These are phyloP conservation scores for Strigamia transsilvanica DNA, from an alignment of 2,888 invertebrate species.

Conservation along the genomic window DNA sequence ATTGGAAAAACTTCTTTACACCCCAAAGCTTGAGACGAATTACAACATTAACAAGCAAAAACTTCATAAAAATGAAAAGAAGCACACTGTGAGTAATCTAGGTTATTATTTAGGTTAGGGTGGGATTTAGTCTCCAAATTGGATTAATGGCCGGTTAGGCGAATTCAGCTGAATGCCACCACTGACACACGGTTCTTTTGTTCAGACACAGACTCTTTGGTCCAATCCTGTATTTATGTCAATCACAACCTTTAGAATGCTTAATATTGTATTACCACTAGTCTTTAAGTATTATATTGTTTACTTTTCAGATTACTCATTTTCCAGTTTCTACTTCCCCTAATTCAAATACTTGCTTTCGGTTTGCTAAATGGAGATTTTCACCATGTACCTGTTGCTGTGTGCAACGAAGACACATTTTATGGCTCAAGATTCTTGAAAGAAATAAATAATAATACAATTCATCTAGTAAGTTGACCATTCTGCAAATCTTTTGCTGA, in stretches of 20 bases:
- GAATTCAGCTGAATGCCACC: no score
- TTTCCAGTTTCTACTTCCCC: constrained; percentile 51
- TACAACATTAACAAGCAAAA: neutral
- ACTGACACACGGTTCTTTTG: no score
- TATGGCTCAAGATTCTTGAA: neutral
- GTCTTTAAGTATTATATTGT: neutral
- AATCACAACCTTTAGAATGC: no score
- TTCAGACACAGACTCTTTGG: no score
- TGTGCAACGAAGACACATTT: constrained; percentile 54
- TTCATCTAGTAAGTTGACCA: neutral
- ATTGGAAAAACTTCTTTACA: neutral
- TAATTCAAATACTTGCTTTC: constrained; percentile 55
- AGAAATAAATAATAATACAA: neutral
- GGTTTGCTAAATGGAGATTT: constrained; percentile 55
- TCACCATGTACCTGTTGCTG: constrained; percentile 54
- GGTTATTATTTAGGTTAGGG: no score
- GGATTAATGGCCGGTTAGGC: no score
- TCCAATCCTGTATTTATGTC: no score
- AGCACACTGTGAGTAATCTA: neutral
- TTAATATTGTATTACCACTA: no score
- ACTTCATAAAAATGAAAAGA: neutral
- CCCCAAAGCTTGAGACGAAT: neutral
- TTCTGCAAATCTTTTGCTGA: no score
- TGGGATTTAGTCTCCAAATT: no score
- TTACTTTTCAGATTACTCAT: neutral